phyloP scores from a whole-genome alignment of 2,888 invertebrate genomes.

The Ormyrus nitidulus region DNA sequence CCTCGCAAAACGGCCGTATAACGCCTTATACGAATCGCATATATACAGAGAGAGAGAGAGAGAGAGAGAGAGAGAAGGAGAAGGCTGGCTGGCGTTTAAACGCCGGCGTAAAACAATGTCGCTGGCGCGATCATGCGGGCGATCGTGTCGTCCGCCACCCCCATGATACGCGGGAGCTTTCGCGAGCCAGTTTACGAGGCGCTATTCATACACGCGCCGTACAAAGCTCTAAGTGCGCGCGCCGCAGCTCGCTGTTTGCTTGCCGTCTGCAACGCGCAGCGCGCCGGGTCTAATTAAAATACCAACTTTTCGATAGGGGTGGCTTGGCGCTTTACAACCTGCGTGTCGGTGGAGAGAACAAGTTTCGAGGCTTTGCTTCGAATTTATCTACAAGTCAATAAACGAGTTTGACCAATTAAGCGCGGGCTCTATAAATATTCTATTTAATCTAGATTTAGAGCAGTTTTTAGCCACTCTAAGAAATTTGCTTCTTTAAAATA shows the following conservation, averaged over 20 bases:
- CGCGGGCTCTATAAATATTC: no score
- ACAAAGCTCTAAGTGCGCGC: constrained; percentile 24
- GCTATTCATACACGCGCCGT: constrained; percentile 10
- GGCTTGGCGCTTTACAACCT: neutral
- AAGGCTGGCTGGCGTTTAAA: neutral
- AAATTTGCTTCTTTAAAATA: no score
- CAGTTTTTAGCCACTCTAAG: no score
- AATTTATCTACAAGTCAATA: no score
- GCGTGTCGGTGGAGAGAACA: neutral
- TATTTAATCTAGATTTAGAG: no score
- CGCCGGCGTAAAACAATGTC: constrained; percentile 41
- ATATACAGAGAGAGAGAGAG: neutral
- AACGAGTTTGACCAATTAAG: no score
- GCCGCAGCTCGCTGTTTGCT: neutral
- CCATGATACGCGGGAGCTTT: constrained; percentile 10
- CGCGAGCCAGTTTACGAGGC: constrained; percentile 20
- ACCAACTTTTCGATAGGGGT: neutral
- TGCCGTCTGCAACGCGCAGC: neutral
- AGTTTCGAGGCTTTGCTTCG: neutral
- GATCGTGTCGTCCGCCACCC: constrained; percentile 9
- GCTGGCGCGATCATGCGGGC: constrained; percentile 20
- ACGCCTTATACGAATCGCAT: neutral
- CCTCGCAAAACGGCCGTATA: constrained; percentile 6
- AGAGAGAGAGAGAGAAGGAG: neutral
- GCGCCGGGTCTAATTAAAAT: constrained; percentile 21